These are phyloP conservation scores for Hippocampus comes DNA, from an alignment of 2,113 vertebrate species.

Conservation along the genomic window DNA sequence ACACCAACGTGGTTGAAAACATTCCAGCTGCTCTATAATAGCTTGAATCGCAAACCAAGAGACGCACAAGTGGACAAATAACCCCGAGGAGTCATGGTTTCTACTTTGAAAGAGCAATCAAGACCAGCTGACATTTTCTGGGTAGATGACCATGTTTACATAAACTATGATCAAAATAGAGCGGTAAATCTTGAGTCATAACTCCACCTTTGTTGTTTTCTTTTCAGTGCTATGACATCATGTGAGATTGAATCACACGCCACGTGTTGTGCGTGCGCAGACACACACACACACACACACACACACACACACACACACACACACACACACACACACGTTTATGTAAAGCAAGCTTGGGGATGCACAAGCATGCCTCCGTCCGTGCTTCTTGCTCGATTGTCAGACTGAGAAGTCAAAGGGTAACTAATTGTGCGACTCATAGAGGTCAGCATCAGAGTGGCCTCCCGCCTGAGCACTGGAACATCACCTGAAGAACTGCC, in stretches of 20 bases:
- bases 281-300: constrained; percentile 28
- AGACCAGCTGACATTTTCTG: constrained; percentile 34
- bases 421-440: constrained; percentile 65
- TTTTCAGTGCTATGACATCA: constrained; percentile 27
- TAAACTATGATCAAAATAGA: not conserved
- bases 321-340: constrained; percentile 14
- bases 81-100: not conserved
- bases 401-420: constrained; percentile 64
- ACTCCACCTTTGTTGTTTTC: constrained; percentile 20
- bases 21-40: not conserved
- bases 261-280: not conserved
- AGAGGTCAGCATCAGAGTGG: constrained; percentile 58
- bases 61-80: constrained; percentile 18
- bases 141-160: constrained; percentile 6
- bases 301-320: constrained; percentile 17
- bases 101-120: not conserved
- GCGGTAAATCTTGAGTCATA: not conserved
- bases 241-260: constrained; percentile 17
- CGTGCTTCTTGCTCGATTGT: constrained; percentile 49
- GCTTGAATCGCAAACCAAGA: constrained; percentile 28
- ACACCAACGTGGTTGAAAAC: not conserved
- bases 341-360: constrained; percentile 46
- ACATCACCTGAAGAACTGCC: constrained; percentile 60
- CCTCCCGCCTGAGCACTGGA: constrained; percentile 41
- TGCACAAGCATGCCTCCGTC: constrained; percentile 59